Evolutionary conservation across 1,140 invertebrate species (phyloP).

Genomic region (Pseudomyrmex sp.): DNA sequence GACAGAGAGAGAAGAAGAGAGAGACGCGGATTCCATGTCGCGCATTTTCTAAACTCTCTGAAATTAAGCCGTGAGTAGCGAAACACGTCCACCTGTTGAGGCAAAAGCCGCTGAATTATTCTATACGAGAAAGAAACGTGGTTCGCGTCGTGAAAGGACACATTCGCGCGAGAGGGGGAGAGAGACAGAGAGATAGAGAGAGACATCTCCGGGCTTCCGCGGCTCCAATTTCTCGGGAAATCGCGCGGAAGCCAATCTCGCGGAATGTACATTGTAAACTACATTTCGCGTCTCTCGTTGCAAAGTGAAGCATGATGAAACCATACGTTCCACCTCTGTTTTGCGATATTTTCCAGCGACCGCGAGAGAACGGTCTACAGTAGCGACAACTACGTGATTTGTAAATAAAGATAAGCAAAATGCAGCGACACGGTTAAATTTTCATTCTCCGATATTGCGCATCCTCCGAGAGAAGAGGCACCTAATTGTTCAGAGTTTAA

Average conservation of each 20-base stretch:
- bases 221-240: constrained; percentile 30
- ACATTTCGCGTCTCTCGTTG: constrained; percentile 11
- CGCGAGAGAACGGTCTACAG: background rate
- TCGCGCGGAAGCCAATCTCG: constrained; percentile 42
- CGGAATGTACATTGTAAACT: constrained; percentile 35
- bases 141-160: constrained; percentile 38
- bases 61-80: constrained; percentile 65
- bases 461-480: background rate
- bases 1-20: too few relatives aligned
- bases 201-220: background rate
- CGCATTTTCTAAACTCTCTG: constrained; percentile 47
- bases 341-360: background rate
- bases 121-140: constrained; percentile 50
- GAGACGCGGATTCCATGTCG: constrained; percentile 6
- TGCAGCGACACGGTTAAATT: too few relatives aligned
- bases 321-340: background rate
- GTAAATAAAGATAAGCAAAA: constrained; percentile 23
- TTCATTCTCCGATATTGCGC: too few relatives aligned
- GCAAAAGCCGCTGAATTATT: constrained; percentile 62
- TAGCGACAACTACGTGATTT: background rate
- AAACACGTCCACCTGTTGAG: constrained; percentile 63
- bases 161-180: background rate
- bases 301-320: constrained; percentile 14
- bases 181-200: too few relatives aligned
- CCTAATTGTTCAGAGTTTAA: too few relatives aligned